Evolutionary conservation across 30 jellyfish, hydroid and myxozoan genomes (phyloP).

Genomic region (Hydractinia symbiolongicarpus): DNA sequence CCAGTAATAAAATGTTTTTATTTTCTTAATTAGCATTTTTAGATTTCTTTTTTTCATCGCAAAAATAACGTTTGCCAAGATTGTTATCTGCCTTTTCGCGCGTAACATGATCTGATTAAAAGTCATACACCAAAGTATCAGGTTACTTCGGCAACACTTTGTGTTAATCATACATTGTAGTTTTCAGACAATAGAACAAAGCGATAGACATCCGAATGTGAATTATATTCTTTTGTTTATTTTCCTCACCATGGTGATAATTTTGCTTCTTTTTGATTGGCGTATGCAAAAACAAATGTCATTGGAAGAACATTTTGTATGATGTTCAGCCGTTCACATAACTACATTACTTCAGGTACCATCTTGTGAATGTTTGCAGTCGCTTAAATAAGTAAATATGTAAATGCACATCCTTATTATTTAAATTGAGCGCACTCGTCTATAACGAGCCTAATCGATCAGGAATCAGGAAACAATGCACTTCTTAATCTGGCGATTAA

Average conservation of each 20-base stretch:
- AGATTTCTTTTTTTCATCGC: no score
- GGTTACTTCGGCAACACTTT: constrained; percentile 16
- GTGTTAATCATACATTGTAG: constrained; percentile 2
- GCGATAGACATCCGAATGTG: background rate
- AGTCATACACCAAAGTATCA: constrained; percentile 11
- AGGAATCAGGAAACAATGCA: background rate
- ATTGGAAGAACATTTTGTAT: background rate
- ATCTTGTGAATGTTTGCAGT: no score
- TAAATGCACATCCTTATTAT: background rate
- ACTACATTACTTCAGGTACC: no score
- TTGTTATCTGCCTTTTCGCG: background rate
- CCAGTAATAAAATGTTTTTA: no score
- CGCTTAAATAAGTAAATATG: no score
- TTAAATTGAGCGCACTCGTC: constrained; percentile 15
- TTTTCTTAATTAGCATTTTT: no score
- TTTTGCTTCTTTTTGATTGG: constrained; percentile 5
- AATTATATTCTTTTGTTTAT: background rate
- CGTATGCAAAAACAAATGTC: background rate
- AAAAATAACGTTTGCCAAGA: no score
- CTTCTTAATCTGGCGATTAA: constrained; percentile 9
- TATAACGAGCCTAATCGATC: constrained; percentile 16
- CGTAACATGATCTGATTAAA: constrained; percentile 18
- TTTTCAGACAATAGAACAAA: constrained; percentile 3
- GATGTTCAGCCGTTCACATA: no score
- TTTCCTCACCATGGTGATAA: constrained; percentile 14